Conservation (phyloP, 1,140 invertebrate species). For the Aporrectodea caliginosa region DNA sequence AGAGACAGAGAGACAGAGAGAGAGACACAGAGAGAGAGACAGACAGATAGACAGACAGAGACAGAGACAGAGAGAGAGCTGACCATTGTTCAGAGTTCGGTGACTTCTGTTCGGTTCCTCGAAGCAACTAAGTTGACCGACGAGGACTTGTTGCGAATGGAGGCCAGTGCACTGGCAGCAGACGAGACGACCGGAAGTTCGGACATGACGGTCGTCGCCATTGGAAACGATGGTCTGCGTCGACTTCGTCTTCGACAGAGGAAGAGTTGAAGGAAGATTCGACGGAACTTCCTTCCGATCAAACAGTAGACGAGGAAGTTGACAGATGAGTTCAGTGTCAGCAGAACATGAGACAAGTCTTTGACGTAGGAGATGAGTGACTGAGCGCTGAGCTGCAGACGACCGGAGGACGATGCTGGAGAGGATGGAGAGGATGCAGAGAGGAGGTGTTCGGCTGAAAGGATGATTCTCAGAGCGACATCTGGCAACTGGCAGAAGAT, state of each 20-base stretch:
- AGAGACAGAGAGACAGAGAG: background rate
- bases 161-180: background rate
- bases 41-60: background rate
- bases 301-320: no score
- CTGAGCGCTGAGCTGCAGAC: background rate
- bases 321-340: background rate
- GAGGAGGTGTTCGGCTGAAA: background rate
- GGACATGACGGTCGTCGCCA: no score
- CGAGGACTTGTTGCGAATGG: no score
- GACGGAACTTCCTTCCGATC: no score
- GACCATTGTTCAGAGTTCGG: background rate
- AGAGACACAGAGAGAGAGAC: background rate
- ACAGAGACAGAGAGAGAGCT: background rate
- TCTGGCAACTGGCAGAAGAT: conserved; percentile 27
- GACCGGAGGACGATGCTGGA: background rate
- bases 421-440: no score
- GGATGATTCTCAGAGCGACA: conserved; percentile 20
- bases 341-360: background rate
- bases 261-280: no score
- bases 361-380: background rate
- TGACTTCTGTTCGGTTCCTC: background rate
- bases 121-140: no score
- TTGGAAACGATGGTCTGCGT: background rate
- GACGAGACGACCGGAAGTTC: background rate
- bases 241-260: background rate